Conservation (phyloP, 2,888 invertebrate species). For the Uropetala carovei region DNA sequence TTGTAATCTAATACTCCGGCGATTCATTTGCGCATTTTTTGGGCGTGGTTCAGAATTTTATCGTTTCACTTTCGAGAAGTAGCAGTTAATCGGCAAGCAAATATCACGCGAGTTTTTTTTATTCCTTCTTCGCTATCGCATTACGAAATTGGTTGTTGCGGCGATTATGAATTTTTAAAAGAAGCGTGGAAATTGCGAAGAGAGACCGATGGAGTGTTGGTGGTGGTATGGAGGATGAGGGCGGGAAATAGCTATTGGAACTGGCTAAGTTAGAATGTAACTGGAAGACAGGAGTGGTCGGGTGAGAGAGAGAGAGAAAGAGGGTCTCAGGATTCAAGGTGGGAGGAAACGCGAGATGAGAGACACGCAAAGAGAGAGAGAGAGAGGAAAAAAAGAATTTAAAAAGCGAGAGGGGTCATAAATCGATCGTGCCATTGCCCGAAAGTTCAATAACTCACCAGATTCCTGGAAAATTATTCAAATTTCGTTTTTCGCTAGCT, state of each 20-base stretch:
- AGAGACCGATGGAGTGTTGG: background rate
- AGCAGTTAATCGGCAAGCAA: too few relatives aligned
- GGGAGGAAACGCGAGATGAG: background rate
- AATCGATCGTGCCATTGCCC: background rate
- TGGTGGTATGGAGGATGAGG: too few relatives aligned
- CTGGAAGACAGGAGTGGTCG: background rate
- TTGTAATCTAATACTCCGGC: too few relatives aligned
- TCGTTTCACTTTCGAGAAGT: too few relatives aligned
- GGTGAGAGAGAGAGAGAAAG: background rate
- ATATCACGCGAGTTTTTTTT: background rate
- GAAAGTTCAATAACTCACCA: conserved; percentile 2
- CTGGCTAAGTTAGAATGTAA: too few relatives aligned
- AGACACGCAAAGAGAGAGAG: background rate
- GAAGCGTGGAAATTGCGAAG: background rate
- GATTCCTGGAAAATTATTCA: conserved; percentile 12
- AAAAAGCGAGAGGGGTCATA: background rate
- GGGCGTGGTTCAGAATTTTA: too few relatives aligned
- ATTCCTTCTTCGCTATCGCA: background rate
- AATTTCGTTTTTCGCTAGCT: background rate
- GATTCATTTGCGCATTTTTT: too few relatives aligned
- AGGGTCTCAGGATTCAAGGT: background rate
- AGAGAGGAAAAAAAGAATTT: background rate
- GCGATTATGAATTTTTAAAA: background rate
- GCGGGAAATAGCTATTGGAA: too few relatives aligned
- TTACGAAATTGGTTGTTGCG: background rate